phyloP scores from a whole-genome alignment of 2,888 invertebrate genomes.

The Rhagium mordax region DNA sequence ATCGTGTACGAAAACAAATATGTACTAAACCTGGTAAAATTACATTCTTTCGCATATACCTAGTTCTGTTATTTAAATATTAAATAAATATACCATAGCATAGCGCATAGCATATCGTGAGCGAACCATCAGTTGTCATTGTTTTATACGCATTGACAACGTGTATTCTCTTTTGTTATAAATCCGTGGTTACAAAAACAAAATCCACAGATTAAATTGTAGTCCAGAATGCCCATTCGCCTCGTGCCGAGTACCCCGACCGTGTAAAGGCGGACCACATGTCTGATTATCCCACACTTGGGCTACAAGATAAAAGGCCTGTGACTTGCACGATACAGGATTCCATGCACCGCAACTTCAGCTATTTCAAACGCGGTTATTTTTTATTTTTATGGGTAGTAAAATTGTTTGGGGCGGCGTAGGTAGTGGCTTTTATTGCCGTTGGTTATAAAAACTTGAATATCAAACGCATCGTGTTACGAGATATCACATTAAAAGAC shows the following conservation, averaged over 20 bases:
- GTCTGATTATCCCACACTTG: background rate
- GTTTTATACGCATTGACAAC: too few species aligned
- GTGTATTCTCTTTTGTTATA: too few species aligned
- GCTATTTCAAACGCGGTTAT: background rate
- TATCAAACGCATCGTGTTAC: background rate
- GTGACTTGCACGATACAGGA: background rate
- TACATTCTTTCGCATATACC: too few species aligned
- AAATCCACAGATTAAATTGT: background rate
- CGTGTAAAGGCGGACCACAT: background rate
- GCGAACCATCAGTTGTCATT: too few species aligned
- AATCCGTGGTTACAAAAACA: too few species aligned
- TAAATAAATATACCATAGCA: too few species aligned
- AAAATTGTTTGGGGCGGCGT: background rate
- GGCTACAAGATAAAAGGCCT: background rate
- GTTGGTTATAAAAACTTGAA: background rate
- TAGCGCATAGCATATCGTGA: too few species aligned
- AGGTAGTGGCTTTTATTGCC: background rate
- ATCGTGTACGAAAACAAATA: too few species aligned
- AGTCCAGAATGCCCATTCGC: background rate
- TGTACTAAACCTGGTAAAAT: too few species aligned
- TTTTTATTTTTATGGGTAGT: background rate
- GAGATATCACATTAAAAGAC: background rate
- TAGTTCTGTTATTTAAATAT: too few species aligned
- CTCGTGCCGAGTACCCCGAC: background rate
- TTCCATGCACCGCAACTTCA: background rate